Conservation (phyloP, 2,113 vertebrate species). For the Calyptommatus sinebrachiatus region DNA sequence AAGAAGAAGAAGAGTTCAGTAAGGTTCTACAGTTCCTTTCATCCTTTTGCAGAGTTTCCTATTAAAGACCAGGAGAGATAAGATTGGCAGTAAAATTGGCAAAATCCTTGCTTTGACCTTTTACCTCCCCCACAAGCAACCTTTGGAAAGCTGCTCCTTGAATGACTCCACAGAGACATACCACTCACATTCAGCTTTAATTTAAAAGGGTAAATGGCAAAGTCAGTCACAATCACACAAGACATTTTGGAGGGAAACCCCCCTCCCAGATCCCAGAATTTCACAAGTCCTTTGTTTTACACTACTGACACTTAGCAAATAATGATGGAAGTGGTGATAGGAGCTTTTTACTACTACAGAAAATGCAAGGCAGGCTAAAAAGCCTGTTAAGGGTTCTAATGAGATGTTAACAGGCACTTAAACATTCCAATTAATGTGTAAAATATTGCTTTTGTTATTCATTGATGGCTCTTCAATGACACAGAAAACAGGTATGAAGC, state of each 20-base stretch:
- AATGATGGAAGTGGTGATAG: not conserved
- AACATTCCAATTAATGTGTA: slow-evolving; percentile 29
- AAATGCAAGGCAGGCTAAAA: slow-evolving; percentile 27
- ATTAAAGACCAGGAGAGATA: slow-evolving; percentile 57
- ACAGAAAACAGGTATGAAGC: slow-evolving; percentile 48
- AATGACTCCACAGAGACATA: not conserved
- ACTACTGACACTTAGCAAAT: not conserved
- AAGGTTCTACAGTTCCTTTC: slow-evolving; percentile 48
- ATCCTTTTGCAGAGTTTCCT: slow-evolving; percentile 47
- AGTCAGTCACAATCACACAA: not conserved
- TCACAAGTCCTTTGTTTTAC: slow-evolving; percentile 16
- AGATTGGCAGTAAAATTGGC: slow-evolving; percentile 53
- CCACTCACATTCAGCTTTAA: slow-evolving; percentile 17
- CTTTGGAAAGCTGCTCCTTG: slow-evolving; percentile 10
- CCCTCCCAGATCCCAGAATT: not conserved
- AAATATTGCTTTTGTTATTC: slow-evolving; percentile 45
- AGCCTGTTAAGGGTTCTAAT: slow-evolving; percentile 17
- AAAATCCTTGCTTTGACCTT: slow-evolving; percentile 62
- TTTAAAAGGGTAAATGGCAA: slow-evolving; percentile 13
- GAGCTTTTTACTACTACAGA: slow-evolving; percentile 23
- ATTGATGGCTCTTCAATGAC: slow-evolving; percentile 47
- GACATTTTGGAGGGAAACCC: not conserved
- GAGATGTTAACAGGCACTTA: slow-evolving; percentile 40
- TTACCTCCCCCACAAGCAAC: slow-evolving; percentile 39
- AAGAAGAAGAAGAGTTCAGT: not conserved